Evolutionary conservation across 92 coral and sea anemone genomes (phyloP).

Genomic region (Plumapathes pennacea): DNA sequence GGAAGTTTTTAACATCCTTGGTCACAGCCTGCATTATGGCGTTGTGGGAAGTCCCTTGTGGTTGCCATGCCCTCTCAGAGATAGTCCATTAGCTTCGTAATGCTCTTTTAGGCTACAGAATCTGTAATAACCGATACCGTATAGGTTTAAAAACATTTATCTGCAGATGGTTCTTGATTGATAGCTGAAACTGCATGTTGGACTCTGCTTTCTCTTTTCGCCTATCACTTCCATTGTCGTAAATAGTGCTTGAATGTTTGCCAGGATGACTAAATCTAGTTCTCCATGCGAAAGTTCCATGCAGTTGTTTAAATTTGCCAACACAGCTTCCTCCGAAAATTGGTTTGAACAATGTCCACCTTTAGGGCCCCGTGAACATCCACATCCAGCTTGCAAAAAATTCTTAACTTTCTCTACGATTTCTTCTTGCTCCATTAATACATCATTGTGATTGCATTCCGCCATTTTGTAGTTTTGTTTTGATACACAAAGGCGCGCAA

Average conservation of each 20-base stretch:
- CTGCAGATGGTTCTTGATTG: not conserved
- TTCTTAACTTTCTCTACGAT: too few relatives aligned
- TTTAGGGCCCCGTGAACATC: slow-evolving; percentile 16
- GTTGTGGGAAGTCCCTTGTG: slow-evolving; percentile 5
- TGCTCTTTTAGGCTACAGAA: slow-evolving; percentile 36
- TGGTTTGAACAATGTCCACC: slow-evolving; percentile 15
- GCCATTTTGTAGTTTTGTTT: not conserved
- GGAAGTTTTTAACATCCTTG: slow-evolving; percentile 11
- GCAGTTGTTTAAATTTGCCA: slow-evolving; percentile 26
- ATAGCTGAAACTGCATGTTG: not conserved
- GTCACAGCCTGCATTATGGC: slow-evolving; percentile 12
- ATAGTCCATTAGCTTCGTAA: slow-evolving; percentile 30
- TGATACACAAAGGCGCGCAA: too few relatives aligned
- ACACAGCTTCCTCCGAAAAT: slow-evolving; percentile 14
- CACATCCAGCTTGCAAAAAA: slow-evolving; percentile 18
- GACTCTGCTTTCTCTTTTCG: not conserved
- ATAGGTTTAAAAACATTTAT: too few relatives aligned
- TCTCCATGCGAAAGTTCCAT: slow-evolving; percentile 16
- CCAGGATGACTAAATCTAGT: too few relatives aligned
- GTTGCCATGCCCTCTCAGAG: slow-evolving; percentile 31
- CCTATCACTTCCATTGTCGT: not conserved
- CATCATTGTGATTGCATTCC: not conserved
- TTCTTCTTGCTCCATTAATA: not conserved
- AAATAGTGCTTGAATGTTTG: not conserved
- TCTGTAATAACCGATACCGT: not conserved